Evolutionary conservation across 1,140 invertebrate species (phyloP), one percentile per base, ranked within the genome.

Genomic region (Oryzaephilus surinamensis): DNA sequence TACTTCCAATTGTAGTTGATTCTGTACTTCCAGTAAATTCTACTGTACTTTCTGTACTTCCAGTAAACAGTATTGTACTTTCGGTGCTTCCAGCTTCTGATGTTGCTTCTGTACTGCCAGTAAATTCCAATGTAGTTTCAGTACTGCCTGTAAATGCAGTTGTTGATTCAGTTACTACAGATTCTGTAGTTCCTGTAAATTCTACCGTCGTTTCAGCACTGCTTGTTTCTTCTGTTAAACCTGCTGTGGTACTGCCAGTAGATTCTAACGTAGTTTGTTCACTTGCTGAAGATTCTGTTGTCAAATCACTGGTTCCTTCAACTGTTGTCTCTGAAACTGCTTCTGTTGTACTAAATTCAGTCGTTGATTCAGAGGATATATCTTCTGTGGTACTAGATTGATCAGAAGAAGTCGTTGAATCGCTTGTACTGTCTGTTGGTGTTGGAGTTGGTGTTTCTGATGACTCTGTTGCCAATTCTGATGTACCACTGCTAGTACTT

Each of bases 171-270:
- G 35, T 30, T 1, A 12, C 19, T 15, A 51, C 46, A 10, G 48
- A 36, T 50, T 43, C 43, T 20, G 56, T 55, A 5, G 52, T 51
- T 24, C 37, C 27, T 13, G 36, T 30, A 8, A 27, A 31, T 31
- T 31, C 36, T 14, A 55, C 54, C 13, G 32, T 21, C n/a, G 16
- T 30, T 33, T 13, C 35, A 10, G 3, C 13, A 17, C 23, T 15
- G 3, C 23, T 24, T 11, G 7, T 15, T 27, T 37, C 35, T 28
- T 20, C 27, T 28, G 26, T 37, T 11, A 11, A 11, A 4, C 28
- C 11, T 15, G 13, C 16, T 21, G 19, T 16, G 32, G 21, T 4
- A 18, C 32, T 11, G 17, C 8, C n/a, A 12, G 32, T 20, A 19
- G 16, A 17, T 4, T 33, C 32, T 10, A 19, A 12, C 14, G 12